phyloP scores from a whole-genome alignment of 2,888 invertebrate genomes.

The Oligia fasciuncula region DNA sequence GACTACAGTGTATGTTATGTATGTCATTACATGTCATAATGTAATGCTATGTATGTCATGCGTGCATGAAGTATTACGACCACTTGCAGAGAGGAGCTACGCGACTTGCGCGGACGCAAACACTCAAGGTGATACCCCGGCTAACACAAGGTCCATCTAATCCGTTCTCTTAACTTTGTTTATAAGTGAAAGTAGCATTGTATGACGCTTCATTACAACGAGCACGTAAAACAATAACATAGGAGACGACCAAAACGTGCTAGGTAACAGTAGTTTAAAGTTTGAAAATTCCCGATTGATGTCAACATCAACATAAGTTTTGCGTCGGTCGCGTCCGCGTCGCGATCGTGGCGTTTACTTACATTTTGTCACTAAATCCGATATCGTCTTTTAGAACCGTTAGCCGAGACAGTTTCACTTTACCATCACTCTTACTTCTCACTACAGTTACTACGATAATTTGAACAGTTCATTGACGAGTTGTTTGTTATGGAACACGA shows the following conservation, averaged over 20 bases:
- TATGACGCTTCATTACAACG: conserved; percentile 32
- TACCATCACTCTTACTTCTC: conserved; percentile 81
- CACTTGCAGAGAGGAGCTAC: conserved; percentile 56
- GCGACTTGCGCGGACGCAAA: conserved; percentile 70
- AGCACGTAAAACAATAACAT: conserved; percentile 52
- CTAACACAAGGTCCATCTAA: conserved; percentile 83
- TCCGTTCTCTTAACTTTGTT: conserved; percentile 80
- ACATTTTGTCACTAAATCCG: conserved; percentile 59
- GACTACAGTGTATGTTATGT: not conserved
- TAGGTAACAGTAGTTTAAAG: conserved; percentile 30
- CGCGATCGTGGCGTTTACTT: conserved; percentile 55
- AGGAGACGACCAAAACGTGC: conserved; percentile 13
- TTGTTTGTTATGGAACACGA: conserved; percentile 60
- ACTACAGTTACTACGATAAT: conserved; percentile 71
- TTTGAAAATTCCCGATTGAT: conserved; percentile 47
- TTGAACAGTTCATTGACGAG: conserved; percentile 73
- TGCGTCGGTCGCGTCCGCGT: conserved; percentile 24
- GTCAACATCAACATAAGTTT: conserved; percentile 55
- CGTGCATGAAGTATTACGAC: conserved; percentile 55
- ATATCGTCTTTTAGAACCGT: conserved; percentile 59
- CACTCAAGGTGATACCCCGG: conserved; percentile 79
- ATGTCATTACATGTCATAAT: conserved; percentile 16
- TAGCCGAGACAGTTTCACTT: conserved; percentile 79
- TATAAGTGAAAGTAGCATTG: conserved; percentile 80
- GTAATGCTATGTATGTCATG: conserved; percentile 56